Percentiles rank a stretch among this genome's conserved stretches.
These are phyloP conservation scores for Ptychochromis oligacanthus DNA, from an alignment of 2,113 vertebrate species.

Conservation along the genomic window DNA sequence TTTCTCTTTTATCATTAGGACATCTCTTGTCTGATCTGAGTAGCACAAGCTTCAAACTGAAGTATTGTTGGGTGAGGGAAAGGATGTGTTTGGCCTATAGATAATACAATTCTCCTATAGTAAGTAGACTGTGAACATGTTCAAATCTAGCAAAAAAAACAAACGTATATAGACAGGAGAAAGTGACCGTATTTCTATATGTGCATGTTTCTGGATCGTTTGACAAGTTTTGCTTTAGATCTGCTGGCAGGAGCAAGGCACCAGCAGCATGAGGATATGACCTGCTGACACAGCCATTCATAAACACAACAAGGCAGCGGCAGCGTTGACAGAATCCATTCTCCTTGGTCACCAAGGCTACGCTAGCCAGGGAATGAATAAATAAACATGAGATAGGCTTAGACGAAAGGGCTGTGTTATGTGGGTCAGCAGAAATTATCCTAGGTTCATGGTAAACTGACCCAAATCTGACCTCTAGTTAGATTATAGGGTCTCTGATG, in stretches of 20 bases:
- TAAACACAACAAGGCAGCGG: conserved; percentile 12
- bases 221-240: neutral
- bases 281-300: conserved; percentile 50
- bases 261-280: neutral
- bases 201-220: neutral
- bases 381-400: neutral
- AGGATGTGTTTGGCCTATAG: neutral
- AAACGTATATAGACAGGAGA: neutral
- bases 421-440: conserved; percentile 15
- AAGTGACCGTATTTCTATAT: neutral
- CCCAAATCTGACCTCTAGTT: conserved; percentile 19
- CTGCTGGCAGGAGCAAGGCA: conserved; percentile 7
- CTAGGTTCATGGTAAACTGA: conserved; percentile 21
- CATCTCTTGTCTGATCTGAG: neutral
- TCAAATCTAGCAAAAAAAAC: neutral
- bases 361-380: conserved; percentile 30
- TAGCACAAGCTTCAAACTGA: neutral
- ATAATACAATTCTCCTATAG: neutral
- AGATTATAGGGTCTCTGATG: conserved; percentile 11
- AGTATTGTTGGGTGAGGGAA: neutral
- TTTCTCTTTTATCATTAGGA: neutral
- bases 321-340: neutral
- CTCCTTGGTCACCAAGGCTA: conserved; percentile 14
- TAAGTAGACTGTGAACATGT: neutral
- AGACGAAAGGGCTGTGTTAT: neutral